phyloP scores from a whole-genome alignment of 2,888 invertebrate genomes.

The Philereme vetulata region DNA sequence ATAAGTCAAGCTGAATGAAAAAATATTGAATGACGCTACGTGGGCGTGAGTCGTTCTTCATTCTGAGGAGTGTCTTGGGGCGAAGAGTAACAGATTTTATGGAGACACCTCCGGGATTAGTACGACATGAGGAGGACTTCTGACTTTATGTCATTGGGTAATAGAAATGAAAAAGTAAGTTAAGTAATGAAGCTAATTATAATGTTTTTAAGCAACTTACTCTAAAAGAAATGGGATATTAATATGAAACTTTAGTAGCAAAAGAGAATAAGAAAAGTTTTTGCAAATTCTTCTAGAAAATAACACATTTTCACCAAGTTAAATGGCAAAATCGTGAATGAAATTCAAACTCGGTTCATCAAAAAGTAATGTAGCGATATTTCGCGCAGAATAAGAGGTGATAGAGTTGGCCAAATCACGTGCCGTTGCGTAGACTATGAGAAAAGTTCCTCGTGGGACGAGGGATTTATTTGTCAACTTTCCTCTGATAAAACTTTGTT shows the following conservation, averaged over 20 bases:
- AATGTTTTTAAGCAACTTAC: background rate
- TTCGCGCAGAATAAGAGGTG: conserved; percentile 45
- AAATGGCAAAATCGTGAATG: conserved; percentile 22
- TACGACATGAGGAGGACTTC: conserved; percentile 27
- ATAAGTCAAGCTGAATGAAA: conserved; percentile 1
- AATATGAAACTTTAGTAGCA: too few species aligned
- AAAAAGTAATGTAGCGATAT: conserved; percentile 27
- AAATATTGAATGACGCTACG: conserved; percentile 37
- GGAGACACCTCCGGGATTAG: conserved; percentile 42
- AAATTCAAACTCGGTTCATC: conserved; percentile 18
- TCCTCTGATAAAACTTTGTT: conserved; percentile 79
- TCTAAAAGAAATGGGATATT: background rate
- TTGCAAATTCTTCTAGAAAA: background rate
- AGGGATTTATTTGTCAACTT: conserved; percentile 81
- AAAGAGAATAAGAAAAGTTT: background rate
- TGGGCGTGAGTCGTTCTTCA: conserved; percentile 48
- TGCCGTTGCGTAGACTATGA: conserved; percentile 63
- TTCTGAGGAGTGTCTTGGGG: conserved; percentile 45
- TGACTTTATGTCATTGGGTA: conserved; percentile 8
- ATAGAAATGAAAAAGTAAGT: conserved; percentile 7
- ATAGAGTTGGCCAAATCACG: conserved; percentile 56
- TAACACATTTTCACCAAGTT: conserved; percentile 5
- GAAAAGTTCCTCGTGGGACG: conserved; percentile 67
- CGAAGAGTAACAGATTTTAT: conserved; percentile 55
- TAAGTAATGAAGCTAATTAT: conserved; percentile 5